Evolutionary conservation across 2,113 vertebrate genomes (phyloP), one percentile per base, ranked within the genome.

Genomic region (Etheostoma cragini): DNA sequence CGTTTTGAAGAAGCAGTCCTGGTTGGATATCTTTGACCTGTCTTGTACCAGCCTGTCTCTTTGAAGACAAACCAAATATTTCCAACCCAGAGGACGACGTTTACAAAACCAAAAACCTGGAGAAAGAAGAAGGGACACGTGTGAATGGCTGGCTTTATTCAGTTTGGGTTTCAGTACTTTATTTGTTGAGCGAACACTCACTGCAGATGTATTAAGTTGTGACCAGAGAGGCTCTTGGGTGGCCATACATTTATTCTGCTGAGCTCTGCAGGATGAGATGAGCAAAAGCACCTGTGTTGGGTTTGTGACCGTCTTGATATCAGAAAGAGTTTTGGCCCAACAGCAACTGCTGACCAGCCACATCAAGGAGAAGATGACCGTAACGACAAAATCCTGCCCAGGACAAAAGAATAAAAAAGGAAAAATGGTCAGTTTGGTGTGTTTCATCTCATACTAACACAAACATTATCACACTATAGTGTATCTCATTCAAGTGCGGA

Each of bases 51-150:
- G 67, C 97, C 97, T 0, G 98, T 99, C 94, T 99, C 98, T 93
- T 99, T 99, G 93, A 98, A 99, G 88, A 98, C 98, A 94, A 99
- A 99, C 98, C 98, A 99, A 90, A 99, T 99, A 89, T 99, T 99
- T 87, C 98, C 98, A 88, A 96, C 96, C 98, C 98, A 99, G 54
- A 99, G 96, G 89, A 97, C 90, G 83, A 98, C 97, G 84, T 99
- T 99, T 84, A 99, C 94, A 92, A 97, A 99, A 83, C 98, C 98
- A 93, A 99, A 99, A 26, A 98, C 97, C 98, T 99, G 80, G 7
- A 82, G 50, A 66, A 6, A 63, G 16, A 83, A 60, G 49, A 35
- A 75, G 15, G 19, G 6, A 72, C 24, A n/a, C 2, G 14, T 22
- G 47, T 68, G 15, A 82, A 66, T 52, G 8, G 12, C 11, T 66